Base-by-base conservation (phyloP, 2,113 vertebrate species). In the Rhinolophus ferrumequinum region DNA sequence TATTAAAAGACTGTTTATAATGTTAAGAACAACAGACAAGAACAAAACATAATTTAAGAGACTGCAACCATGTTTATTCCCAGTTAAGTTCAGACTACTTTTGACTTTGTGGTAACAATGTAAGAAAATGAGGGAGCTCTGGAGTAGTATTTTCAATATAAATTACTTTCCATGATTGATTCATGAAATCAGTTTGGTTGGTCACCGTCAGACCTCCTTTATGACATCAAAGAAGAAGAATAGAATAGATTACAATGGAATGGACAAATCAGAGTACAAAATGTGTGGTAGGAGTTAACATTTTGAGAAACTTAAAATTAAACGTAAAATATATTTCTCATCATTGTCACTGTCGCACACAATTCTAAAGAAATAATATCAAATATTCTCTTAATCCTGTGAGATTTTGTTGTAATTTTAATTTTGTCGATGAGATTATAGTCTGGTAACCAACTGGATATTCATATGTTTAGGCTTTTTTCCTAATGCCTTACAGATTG, bases 281-380 rank as follows among this genome's bases (percentile, higher is more conserved):
- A 14, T 54, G 8, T 66, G 13, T 82, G n/a, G 3, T 62, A 50
- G 50, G 58, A 44, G 28, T 93, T 90, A 44, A 72, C 69, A 60
- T 38, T 90, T 94, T 79, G 1, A 75, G 38, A 87, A 70, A 81
- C 6, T 44, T 19, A 54, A 70, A 81, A 4, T 52, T 19, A 54
- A 90, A 66, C 41, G 1, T 67, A 87, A 94, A 93, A 41, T 88
- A 1, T 75, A 80, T 81, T 93, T 77, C 54, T 93, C 41, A 75
- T 8, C 21, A 19, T n/a, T 92, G 54, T 41, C 41, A 33, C 5
- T 66, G 38, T 70, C 13, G 6, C n/a, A 64, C 11, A 66, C 47
- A 92, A 18, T 83, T 18, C 5, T 80, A 50, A 77, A 50, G 33
- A 52, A 83, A 70, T 83, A 67, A 70, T 89, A 73, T 47, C 70